A percentile compares a stretch with the other conserved stretches of the same genome.
phyloP scores from a whole-genome alignment of 2,797 vertebrate genomes.

The Glyptemys insculpta region DNA sequence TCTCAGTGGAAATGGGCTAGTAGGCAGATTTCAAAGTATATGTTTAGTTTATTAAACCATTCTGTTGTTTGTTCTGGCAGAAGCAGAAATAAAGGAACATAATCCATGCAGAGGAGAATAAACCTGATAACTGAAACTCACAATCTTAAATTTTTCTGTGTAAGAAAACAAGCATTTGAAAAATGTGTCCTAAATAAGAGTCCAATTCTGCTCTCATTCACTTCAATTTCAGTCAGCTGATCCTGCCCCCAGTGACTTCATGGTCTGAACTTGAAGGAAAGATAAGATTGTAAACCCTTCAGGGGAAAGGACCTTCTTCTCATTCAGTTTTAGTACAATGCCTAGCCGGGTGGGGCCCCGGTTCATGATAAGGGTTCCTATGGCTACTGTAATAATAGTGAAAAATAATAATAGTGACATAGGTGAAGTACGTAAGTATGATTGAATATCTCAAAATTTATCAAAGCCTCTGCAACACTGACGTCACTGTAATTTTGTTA shows the following conservation, averaged over 20 bases:
- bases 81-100: neutral
- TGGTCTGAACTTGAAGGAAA: neutral
- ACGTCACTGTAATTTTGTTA: slow-evolving; percentile 1
- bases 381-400: neutral
- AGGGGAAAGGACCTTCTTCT: neutral
- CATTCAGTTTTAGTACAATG: neutral
- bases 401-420: neutral
- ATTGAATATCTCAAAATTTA: fast-evolving
- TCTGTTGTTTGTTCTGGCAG: neutral
- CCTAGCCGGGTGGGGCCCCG: neutral
- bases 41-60: neutral
- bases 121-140: neutral
- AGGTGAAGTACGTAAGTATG: neutral
- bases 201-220: neutral
- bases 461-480: neutral
- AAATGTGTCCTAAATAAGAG: neutral
- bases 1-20: neutral
- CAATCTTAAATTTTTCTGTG: neutral
- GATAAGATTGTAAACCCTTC: neutral
- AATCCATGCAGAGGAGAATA: neutral
- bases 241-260: neutral
- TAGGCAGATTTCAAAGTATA: neutral
- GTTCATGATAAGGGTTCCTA: neutral
- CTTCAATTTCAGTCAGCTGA: neutral
- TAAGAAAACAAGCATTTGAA: neutral